Evolutionary conservation across 2,888 invertebrate genomes (phyloP), one percentile per base, ranked within the genome.

Genomic region (Cordilura impudica): DNA sequence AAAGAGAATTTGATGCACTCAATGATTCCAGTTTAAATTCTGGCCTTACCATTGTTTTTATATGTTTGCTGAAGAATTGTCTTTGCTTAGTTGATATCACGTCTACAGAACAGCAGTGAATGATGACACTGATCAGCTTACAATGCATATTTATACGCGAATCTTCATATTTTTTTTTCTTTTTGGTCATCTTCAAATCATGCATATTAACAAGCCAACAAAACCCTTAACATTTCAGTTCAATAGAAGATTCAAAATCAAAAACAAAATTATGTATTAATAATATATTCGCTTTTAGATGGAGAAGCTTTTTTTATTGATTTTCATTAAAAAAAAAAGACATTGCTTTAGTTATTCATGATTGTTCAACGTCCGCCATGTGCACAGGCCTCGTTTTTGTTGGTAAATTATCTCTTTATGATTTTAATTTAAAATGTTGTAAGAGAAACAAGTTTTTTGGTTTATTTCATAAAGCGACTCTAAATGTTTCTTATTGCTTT

Each of bases 111-210:
- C 39, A 39, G 35, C 56, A 54, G 70, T 47, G n/a, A 81, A 61
- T 81, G 80, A 70, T 78, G 56, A 51, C 21, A 54, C 5, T n/a
- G 12, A 14, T 16, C 23, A 19, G 23, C 29, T 47, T 0, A 45
- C 14, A 16, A 14, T 78, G 49, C 60, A 78, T 81, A 78, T 81
- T 81, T 81, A 81, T 81, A 80, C 61, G 4, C 51, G 26, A 70
- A 56, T 70, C 35, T 58, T 29, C 14, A 10, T 5, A 26, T 1
- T 39, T 23, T 29, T 26, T 23, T 66, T 29, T 35, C n/a, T n/a
- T n/a, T n/a, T n/a, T 26, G 12, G 21, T 21, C 54, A 54, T 29
- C 2, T 19, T 23, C 14, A 31, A 45, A 8, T 26, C 19, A 45
- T n/a, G n/a, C n/a, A 45, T 16, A 39, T 14, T 5, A 45, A 51